Conservation (phyloP, 2,888 invertebrate species). For the Polydrusus tereticollis region DNA sequence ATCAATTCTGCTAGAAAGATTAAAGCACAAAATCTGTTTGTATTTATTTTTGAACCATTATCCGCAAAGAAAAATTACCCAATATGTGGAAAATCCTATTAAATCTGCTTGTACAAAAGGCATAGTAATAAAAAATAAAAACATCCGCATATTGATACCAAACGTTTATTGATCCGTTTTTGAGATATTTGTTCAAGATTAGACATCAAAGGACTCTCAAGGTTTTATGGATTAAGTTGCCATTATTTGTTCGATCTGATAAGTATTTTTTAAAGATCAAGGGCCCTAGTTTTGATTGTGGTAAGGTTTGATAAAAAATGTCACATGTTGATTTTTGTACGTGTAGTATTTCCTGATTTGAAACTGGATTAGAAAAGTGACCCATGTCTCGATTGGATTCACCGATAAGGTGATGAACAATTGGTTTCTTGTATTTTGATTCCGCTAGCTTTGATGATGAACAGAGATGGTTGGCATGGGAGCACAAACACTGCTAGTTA, state of each 20-base stretch:
- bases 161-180: slow-evolving; percentile 48
- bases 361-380: slow-evolving; percentile 56
- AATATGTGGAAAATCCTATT: slow-evolving; percentile 63
- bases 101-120: slow-evolving; percentile 50
- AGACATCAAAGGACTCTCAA: slow-evolving; percentile 65
- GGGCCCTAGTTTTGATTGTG: slow-evolving; percentile 51
- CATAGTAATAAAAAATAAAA: slow-evolving; percentile 28
- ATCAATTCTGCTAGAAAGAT: slow-evolving; percentile 21
- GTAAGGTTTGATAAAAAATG: slow-evolving; percentile 55
- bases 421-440: slow-evolving; percentile 36
- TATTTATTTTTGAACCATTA: slow-evolving; percentile 50
- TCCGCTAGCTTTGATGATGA: slow-evolving; percentile 35
- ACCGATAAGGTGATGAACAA: slow-evolving; percentile 54
- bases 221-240: slow-evolving; percentile 64
- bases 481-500: not conserved
- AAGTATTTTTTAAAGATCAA: slow-evolving; percentile 61
- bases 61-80: slow-evolving; percentile 53
- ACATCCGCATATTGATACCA: slow-evolving; percentile 35
- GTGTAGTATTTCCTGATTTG: slow-evolving; percentile 57
- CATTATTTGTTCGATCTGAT: slow-evolving; percentile 63
- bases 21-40: slow-evolving; percentile 27
- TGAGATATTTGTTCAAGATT: slow-evolving; percentile 64
- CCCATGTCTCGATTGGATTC: slow-evolving; percentile 56
- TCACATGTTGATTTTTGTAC: slow-evolving; percentile 59
- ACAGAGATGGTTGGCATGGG: slow-evolving; percentile 10